Evolutionary conservation across 2,797 vertebrate genomes (phyloP), one percentile per base, ranked within the genome.

Genomic region (Schizopygopsis malacanthus): DNA sequence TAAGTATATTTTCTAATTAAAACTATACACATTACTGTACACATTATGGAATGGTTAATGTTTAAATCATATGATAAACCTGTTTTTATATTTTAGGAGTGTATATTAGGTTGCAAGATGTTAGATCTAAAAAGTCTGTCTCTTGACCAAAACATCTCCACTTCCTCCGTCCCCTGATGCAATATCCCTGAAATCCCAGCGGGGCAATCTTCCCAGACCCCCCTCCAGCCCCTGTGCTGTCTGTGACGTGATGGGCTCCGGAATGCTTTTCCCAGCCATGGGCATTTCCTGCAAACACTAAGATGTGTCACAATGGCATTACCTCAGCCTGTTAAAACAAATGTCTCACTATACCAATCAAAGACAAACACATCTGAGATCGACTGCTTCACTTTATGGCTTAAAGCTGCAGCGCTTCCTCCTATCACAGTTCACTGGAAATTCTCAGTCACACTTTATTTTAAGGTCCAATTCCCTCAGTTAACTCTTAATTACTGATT

Each of bases 251-350:
- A 70, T 72, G 84, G 78, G n/a, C 54, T 85, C 33, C 39, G 79
- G 86, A 87, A 89, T 85, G 83, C 70, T 87, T 69, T 70, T 85
- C 61, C 56, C 56, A 76, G 87, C 89, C 87, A 52, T 4, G 12
- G 85, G 87, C 84, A 84, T 87, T 87, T 88, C 88, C 85, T 71
- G 47, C 33, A 85, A 87, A 90, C 87, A 86, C 52, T n/a, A 8
- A 77, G 85, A 86, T 69, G 59, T 88, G 84, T 84, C 86, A 83
- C 81, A 87, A 83, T 80, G 73, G 85, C 39, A 56, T 86, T 82
- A 87, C 86, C 79, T 88, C 84, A 82, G 78, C 83, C 65, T 70
- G 87, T 85, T 81, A 75, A 85, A 76, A 65, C 85, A 73, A 87
- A 83, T 79, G 87, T 85, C 88, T 88, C 86, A 81, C 69, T 71